phyloP scores from a whole-genome alignment of 1,140 invertebrate genomes.

The Orussus abietinus region DNA sequence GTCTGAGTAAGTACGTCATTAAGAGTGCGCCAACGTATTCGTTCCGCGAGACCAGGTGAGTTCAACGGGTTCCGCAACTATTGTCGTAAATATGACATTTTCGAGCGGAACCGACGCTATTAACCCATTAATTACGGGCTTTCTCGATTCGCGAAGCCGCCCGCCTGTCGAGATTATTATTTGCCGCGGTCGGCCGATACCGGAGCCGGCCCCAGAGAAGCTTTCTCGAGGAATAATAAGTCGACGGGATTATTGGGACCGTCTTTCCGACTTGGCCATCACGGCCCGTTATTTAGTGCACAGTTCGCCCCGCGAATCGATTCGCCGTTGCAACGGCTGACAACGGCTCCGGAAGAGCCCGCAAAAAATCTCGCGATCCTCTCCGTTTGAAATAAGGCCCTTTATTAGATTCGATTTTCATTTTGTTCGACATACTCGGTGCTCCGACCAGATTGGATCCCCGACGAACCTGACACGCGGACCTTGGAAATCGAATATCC shows the following conservation, averaged over 20 bases:
- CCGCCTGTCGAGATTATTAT: slow-evolving; percentile 1
- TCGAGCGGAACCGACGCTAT: neutral
- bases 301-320: too few relatives aligned
- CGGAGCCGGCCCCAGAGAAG: neutral
- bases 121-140: neutral
- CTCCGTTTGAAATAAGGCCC: too few relatives aligned
- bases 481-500: too few relatives aligned
- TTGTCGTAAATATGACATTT: neutral
- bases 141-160: neutral
- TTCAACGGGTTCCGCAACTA: slow-evolving; percentile 6
- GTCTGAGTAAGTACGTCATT: slow-evolving; percentile 26
- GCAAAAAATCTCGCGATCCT: too few relatives aligned
- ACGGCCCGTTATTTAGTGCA: too few relatives aligned
- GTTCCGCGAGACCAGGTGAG: slow-evolving; percentile 13
- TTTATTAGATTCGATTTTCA: too few relatives aligned
- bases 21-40: slow-evolving; percentile 25
- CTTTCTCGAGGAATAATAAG: slow-evolving; percentile 17
- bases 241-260: slow-evolving; percentile 32
- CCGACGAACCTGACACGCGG: too few relatives aligned
- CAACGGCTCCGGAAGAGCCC: too few relatives aligned
- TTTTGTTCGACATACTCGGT: too few relatives aligned
- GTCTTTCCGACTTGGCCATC: slow-evolving; percentile 35
- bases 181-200: neutral
- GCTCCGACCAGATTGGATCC: too few relatives aligned
- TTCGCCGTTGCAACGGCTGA: too few relatives aligned